Percentiles rank a stretch among this genome's conserved stretches.
These are phyloP conservation scores for Nematolebias whitei DNA, from an alignment of 2,113 vertebrate species.

Conservation along the genomic window DNA sequence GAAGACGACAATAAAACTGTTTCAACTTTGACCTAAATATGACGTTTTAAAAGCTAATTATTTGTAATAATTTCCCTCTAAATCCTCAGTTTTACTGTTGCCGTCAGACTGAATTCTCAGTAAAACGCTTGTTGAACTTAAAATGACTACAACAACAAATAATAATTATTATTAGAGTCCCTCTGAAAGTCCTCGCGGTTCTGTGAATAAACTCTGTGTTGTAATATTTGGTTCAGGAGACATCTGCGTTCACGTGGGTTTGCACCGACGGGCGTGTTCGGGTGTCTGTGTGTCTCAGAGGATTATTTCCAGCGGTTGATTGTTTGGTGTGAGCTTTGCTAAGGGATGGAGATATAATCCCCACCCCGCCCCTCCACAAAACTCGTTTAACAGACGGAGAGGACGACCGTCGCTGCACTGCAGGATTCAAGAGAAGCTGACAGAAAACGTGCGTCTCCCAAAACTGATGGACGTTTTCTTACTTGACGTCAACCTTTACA, in stretches of 20 bases:
- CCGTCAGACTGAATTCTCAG: not conserved
- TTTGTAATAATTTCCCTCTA: not conserved
- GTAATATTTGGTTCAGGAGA: conserved; percentile 3
- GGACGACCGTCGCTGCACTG: conserved; percentile 23
- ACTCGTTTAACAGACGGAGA: conserved; percentile 25
- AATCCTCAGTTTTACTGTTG: not conserved
- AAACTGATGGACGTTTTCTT: too few relatives aligned
- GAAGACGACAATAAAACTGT: not conserved
- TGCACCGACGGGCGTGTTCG: conserved; percentile 29
- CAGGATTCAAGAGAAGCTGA: not conserved
- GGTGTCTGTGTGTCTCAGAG: conserved; percentile 54
- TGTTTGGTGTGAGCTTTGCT: conserved; percentile 80
- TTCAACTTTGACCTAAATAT: not conserved
- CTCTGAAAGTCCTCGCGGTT: not conserved
- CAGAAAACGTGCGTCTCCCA: too few relatives aligned
- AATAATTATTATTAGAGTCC: not conserved
- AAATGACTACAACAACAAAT: not conserved
- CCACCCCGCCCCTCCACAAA: conserved; percentile 15
- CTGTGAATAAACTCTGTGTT: not conserved
- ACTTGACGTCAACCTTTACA: too few relatives aligned
- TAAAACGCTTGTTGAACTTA: not conserved
- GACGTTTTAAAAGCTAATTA: not conserved
- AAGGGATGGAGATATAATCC: conserved; percentile 77
- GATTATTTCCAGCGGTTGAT: conserved; percentile 79
- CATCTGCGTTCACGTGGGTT: not conserved